Evolutionary conservation across 37 sponge, comb jelly and placozoan genomes (phyloP).

Genomic region (Corticium candelabrum): DNA sequence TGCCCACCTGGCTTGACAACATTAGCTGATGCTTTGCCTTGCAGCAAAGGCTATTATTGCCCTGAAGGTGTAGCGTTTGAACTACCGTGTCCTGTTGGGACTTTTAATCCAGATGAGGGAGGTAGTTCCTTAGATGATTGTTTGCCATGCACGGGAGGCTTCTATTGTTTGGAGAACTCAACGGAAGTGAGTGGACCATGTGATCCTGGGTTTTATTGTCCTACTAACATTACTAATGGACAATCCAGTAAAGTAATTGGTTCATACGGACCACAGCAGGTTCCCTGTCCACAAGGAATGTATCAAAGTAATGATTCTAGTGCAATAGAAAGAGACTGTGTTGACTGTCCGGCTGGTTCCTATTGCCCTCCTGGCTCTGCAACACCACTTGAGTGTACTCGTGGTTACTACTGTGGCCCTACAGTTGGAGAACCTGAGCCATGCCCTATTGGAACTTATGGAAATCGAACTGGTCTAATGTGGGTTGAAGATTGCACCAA

Average conservation of each 20-base stretch:
- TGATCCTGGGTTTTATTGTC: slow-evolving; percentile 29
- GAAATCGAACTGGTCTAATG: slow-evolving; percentile 5
- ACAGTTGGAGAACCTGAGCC: slow-evolving; percentile 5
- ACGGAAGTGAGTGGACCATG: neutral
- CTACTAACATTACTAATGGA: slow-evolving; percentile 15
- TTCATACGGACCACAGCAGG: slow-evolving; percentile 11
- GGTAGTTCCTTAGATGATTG: neutral
- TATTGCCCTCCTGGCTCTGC: slow-evolving; percentile 13
- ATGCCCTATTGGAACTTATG: slow-evolving; percentile 23
- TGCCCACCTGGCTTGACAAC: slow-evolving; percentile 15
- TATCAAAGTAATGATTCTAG: neutral
- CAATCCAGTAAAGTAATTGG: neutral
- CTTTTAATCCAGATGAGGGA: slow-evolving; percentile 8
- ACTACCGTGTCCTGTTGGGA: slow-evolving; percentile 26
- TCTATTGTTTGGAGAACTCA: slow-evolving; percentile 17
- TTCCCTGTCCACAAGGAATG: slow-evolving; percentile 30
- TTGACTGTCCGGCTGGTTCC: slow-evolving; percentile 15
- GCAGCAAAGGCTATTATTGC: slow-evolving; percentile 24
- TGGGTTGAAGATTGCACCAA: neutral
- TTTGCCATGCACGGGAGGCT: slow-evolving; percentile 20
- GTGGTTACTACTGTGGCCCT: slow-evolving; percentile 21
- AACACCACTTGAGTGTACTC: neutral
- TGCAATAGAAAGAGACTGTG: neutral
- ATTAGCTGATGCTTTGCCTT: slow-evolving; percentile 19
- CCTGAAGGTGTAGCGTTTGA: slow-evolving; percentile 1